A percentile compares a stretch with the other conserved stretches of the same genome.
Evolutionary conservation across 2,888 invertebrate genomes (phyloP).

Genomic region (Drosophila melanosoma): DNA sequence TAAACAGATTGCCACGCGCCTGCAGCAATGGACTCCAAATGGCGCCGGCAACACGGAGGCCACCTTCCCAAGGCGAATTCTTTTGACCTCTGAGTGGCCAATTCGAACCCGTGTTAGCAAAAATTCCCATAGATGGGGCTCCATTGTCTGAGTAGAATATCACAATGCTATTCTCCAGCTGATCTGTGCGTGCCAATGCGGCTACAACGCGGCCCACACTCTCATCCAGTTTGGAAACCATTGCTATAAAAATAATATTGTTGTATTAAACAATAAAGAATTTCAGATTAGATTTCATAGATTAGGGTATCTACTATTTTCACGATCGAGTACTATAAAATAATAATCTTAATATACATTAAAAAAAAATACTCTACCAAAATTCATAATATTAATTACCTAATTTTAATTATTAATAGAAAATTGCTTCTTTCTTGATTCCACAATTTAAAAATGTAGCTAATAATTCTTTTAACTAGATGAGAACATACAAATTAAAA

Average conservation of each 20-base stretch:
- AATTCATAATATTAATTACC: neutral
- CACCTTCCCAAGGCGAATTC: constrained; percentile 94
- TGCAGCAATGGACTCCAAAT: constrained; percentile 89
- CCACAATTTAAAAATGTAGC: neutral
- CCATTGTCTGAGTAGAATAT: constrained; percentile 96
- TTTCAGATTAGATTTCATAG: neutral
- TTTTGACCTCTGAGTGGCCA: constrained; percentile 92
- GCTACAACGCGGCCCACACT: constrained; percentile 92
- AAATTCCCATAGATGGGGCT: constrained; percentile 90
- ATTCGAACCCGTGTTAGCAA: constrained; percentile 91
- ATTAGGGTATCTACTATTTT: neutral
- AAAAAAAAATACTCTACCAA: neutral
- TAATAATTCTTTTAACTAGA: neutral
- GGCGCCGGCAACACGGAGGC: constrained; percentile 90
- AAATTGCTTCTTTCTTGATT: neutral
- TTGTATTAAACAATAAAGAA: neutral
- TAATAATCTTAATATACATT: neutral
- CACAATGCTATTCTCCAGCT: constrained; percentile 93
- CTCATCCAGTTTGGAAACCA: constrained; percentile 93
- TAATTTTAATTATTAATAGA: neutral
- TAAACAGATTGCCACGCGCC: constrained; percentile 86
- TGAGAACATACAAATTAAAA: neutral
- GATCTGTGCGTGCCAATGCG: constrained; percentile 88
- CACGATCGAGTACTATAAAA: neutral
- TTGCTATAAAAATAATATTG: constrained; percentile 86